Conservation (phyloP, 2,888 invertebrate genomes). For the Teleiodes luculella region DNA sequence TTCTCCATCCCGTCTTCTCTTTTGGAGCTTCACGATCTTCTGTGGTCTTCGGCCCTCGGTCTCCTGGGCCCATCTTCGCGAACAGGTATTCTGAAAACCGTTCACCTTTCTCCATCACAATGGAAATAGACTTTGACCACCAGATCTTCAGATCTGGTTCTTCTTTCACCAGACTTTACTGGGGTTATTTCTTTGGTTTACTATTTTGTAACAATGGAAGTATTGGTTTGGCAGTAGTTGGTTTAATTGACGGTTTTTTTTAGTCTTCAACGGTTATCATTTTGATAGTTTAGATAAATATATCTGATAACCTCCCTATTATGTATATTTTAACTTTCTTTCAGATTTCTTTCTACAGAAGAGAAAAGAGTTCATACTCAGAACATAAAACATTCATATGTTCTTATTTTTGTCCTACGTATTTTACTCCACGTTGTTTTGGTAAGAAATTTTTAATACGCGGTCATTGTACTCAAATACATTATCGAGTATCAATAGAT, state of each 20-base stretch:
- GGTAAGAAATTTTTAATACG: neutral
- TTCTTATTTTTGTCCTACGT: neutral
- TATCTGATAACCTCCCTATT: neutral
- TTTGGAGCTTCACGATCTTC: conserved; percentile 81
- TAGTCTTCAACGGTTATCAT: neutral
- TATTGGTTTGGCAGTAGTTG: neutral
- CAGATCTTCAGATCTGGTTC: conserved; percentile 46
- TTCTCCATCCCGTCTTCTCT: conserved; percentile 81
- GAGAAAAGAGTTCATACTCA: too few relatives aligned
- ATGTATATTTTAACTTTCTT: neutral
- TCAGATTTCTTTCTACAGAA: neutral
- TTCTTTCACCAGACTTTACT: conserved; percentile 16
- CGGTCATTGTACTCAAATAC: neutral
- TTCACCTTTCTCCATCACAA: conserved; percentile 81
- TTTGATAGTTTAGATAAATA: neutral
- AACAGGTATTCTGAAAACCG: conserved; percentile 89
- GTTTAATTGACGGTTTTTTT: conserved; percentile 8
- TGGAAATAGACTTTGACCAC: conserved; percentile 33
- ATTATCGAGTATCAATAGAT: too few relatives aligned
- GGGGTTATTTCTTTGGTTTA: conserved; percentile 8
- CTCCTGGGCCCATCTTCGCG: conserved; percentile 87
- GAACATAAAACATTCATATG: too few relatives aligned
- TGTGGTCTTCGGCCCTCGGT: conserved; percentile 79
- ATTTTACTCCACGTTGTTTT: neutral
- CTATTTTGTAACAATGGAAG: neutral